Conservation (phyloP, 2,888 invertebrate genomes). For the Agrotis exclamationis region DNA sequence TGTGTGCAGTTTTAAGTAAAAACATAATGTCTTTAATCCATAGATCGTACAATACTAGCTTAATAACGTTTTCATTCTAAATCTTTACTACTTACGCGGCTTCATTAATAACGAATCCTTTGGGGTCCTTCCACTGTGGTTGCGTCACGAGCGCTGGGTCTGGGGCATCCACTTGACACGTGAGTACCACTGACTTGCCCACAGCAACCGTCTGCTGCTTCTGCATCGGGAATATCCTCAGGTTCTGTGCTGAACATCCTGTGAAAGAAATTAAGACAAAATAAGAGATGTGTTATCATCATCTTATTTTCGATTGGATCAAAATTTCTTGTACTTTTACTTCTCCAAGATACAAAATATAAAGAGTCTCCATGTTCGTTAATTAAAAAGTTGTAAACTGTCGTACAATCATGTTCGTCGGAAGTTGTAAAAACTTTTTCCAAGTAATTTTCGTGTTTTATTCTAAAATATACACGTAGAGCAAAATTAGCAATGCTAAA, state of each 20-base stretch:
- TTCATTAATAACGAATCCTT: slow-evolving; percentile 93
- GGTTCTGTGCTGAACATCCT: slow-evolving; percentile 87
- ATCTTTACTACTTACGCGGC: slow-evolving; percentile 90
- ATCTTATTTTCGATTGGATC: too few relatives aligned
- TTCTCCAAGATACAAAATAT: neutral
- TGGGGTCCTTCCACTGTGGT: slow-evolving; percentile 95
- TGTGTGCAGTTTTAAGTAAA: neutral
- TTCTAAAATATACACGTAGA: neutral
- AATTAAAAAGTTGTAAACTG: neutral
- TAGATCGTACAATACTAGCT: neutral
- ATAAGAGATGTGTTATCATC: neutral
- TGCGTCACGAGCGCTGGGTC: slow-evolving; percentile 93
- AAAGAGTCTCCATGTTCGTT: neutral
- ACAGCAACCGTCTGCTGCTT: slow-evolving; percentile 94
- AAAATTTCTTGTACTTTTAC: neutral
- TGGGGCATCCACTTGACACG: slow-evolving; percentile 94
- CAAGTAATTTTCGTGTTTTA: slow-evolving; percentile 11
- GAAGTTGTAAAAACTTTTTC: neutral
- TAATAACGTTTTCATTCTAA: neutral
- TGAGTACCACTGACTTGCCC: slow-evolving; percentile 94
- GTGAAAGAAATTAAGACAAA: slow-evolving; percentile 57
- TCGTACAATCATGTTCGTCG: neutral
- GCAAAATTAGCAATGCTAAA: slow-evolving; percentile 35
- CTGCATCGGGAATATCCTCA: slow-evolving; percentile 94
- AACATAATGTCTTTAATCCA: neutral